Percentiles rank a stretch among this genome's conserved stretches.
phyloP scores from a whole-genome alignment of 2,797 vertebrate genomes.

The Gallirallus australis region DNA sequence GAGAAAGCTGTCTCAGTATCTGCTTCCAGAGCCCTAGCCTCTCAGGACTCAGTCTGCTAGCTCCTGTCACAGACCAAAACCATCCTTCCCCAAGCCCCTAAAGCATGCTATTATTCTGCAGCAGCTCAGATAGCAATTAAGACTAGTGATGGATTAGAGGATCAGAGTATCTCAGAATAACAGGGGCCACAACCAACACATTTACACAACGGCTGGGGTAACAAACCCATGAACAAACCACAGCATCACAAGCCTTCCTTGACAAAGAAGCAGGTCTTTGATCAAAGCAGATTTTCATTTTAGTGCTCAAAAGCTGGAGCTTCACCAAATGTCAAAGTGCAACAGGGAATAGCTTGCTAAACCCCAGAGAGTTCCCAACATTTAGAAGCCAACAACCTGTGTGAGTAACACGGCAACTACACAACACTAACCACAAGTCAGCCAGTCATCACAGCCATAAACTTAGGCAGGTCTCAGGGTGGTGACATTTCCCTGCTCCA shows the following conservation, averaged over 20 bases:
- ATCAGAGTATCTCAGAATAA: no score
- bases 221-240: neutral
- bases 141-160: no score
- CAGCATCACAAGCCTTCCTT: neutral
- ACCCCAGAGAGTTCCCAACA: neutral
- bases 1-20: neutral
- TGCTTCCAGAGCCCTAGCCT: neutral
- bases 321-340: neutral
- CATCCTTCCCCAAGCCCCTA: fast-evolving
- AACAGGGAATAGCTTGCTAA: neutral
- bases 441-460: fast-evolving
- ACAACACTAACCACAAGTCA: fast-evolving
- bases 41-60: neutral
- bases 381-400: neutral
- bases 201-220: fast-evolving
- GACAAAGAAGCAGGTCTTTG: neutral
- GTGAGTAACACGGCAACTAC: fast-evolving
- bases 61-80: neutral
- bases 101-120: neutral
- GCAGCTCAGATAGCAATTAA: neutral
- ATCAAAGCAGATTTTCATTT: neutral
- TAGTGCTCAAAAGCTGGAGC: neutral
- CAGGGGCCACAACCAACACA: neutral
- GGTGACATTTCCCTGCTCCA: neutral
- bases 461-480: neutral